Evolutionary conservation across 2,113 vertebrate species (phyloP).

Genomic region (Loxodonta africana): DNA sequence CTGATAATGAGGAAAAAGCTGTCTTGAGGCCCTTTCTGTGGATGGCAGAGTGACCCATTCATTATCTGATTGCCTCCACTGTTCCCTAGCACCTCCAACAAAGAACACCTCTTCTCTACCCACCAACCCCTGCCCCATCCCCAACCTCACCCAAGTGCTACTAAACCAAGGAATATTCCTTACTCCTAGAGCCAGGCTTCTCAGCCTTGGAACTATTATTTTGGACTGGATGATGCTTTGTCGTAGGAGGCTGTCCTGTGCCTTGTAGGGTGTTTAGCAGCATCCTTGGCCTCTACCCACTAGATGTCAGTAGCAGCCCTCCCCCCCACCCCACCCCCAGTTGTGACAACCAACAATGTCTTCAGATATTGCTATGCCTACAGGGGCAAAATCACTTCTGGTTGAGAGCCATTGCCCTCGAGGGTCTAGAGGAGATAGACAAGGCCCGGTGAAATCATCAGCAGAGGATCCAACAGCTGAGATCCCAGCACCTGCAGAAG

Average conservation of each 20-base stretch:
- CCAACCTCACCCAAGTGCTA: neutral
- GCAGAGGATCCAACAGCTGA: neutral
- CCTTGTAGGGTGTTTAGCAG: neutral
- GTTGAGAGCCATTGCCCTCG: neutral
- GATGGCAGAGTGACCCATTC: neutral
- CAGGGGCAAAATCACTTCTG: neutral
- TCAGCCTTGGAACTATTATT: neutral
- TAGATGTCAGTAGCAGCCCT: neutral
- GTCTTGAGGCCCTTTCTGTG: neutral
- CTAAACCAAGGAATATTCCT: neutral
- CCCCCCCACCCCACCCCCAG: fast-evolving
- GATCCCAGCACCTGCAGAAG: neutral
- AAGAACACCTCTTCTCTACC: neutral
- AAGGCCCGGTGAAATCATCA: neutral
- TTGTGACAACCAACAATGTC: neutral
- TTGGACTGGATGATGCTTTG: neutral
- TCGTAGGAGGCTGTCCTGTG: neutral
- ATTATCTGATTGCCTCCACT: neutral
- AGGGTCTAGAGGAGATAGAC: neutral
- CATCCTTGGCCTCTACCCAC: neutral
- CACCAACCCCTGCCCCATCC: neutral
- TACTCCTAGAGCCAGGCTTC: neutral
- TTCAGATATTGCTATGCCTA: neutral
- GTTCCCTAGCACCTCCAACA: neutral
- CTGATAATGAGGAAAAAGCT: neutral